phyloP scores from a whole-genome alignment of 2,888 invertebrate species.

The Sesamia inferens region DNA sequence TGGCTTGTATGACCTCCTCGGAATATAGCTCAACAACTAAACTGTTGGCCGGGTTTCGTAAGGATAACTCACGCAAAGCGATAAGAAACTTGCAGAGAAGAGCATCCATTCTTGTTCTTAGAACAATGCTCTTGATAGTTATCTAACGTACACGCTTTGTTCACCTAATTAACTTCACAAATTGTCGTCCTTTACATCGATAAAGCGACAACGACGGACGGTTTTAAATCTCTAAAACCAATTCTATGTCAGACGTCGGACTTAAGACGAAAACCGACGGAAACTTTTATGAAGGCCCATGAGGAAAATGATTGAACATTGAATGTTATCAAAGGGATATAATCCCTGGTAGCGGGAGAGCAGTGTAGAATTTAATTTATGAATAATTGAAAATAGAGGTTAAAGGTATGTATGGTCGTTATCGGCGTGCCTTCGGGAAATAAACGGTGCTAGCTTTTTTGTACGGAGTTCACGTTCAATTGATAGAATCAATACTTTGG shows the following conservation, averaged over 20 bases:
- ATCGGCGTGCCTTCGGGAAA: slow-evolving; percentile 82
- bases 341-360: slow-evolving; percentile 72
- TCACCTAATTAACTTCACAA: slow-evolving; percentile 84
- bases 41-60: slow-evolving; percentile 67
- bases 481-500: slow-evolving; percentile 70
- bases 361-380: slow-evolving; percentile 81
- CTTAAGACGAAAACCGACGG: slow-evolving; percentile 59
- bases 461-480: slow-evolving; percentile 75
- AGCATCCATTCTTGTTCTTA: slow-evolving; percentile 76
- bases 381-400: slow-evolving; percentile 87
- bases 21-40: slow-evolving; percentile 69
- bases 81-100: slow-evolving; percentile 81
- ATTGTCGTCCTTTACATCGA: slow-evolving; percentile 77
- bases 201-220: slow-evolving; percentile 63
- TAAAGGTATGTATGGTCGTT: slow-evolving; percentile 84
- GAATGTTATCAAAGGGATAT: slow-evolving; percentile 77
- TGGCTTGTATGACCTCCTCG: slow-evolving; percentile 62
- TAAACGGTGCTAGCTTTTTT: slow-evolving; percentile 77
- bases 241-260: slow-evolving; percentile 62
- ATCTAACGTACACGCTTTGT: slow-evolving; percentile 82
- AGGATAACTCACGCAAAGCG: slow-evolving; percentile 77
- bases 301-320: slow-evolving; percentile 76
- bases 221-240: slow-evolving; percentile 72
- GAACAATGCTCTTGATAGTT: slow-evolving; percentile 80
- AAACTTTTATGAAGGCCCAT: slow-evolving; percentile 70